These are phyloP conservation scores for Emydura subglobosa DNA, from an alignment of 2,113 vertebrate species.

Conservation along the genomic window DNA sequence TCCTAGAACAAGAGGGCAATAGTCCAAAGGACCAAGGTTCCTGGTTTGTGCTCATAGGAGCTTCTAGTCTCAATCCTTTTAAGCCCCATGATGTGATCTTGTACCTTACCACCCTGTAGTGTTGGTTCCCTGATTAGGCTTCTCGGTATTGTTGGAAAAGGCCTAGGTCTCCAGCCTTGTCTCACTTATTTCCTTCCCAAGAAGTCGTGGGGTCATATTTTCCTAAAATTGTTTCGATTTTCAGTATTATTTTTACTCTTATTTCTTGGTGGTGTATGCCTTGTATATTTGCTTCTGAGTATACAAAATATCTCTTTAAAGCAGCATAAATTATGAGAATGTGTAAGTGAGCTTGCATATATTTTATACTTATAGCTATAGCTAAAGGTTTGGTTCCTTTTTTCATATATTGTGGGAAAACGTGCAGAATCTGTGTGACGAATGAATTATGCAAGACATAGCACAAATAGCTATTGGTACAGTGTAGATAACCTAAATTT, in stretches of 20 bases:
- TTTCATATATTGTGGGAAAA: not conserved
- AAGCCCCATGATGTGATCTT: not conserved
- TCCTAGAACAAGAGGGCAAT: not conserved
- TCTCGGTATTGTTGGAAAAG: not conserved
- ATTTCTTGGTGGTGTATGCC: not conserved
- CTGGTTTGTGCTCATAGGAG: not conserved
- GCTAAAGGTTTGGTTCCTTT: not conserved
- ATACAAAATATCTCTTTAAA: not conserved
- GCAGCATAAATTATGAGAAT: not conserved
- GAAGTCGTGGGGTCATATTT: not conserved
- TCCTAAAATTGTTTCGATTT: not conserved
- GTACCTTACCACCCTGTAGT: not conserved
- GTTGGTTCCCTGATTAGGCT: not conserved
- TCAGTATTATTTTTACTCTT: not conserved
- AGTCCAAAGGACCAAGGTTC: not conserved
- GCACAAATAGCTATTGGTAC: not conserved
- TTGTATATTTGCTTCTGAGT: not conserved
- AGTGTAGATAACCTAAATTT: not conserved
- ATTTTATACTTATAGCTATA: not conserved
- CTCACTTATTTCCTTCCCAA: not conserved
- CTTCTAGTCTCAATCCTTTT: not conserved
- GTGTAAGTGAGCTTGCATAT: not conserved
- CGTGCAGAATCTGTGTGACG: not conserved
- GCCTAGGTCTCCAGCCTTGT: not conserved
- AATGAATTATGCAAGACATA: not conserved